Percentiles rank a stretch among this genome's conserved stretches.
phyloP scores from a whole-genome alignment of 2,113 vertebrate genomes.

The Hydropotes inermis region DNA sequence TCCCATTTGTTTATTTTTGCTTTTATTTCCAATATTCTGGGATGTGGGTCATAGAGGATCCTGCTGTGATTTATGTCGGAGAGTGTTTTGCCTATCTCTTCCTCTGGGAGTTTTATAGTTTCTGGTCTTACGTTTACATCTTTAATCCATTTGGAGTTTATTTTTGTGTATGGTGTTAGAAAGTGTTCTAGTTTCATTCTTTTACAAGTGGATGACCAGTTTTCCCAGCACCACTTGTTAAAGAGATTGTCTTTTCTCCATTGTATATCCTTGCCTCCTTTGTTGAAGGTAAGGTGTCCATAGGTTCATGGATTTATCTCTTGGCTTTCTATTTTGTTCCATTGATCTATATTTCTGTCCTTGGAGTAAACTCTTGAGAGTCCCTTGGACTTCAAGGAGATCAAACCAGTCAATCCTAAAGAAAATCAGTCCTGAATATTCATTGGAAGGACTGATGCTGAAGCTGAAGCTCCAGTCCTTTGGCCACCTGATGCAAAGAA shows the following conservation, averaged over 20 bases:
- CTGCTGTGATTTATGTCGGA: no score
- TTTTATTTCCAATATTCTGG: no score
- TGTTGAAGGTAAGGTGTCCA: neutral
- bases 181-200: neutral
- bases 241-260: neutral
- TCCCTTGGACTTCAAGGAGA: neutral
- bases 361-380: neutral
- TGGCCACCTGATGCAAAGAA: neutral
- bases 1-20: no score
- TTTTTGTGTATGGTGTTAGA: neutral
- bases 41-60: no score
- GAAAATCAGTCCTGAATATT: neutral
- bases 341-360: neutral
- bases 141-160: no score
- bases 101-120: no score
- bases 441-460: neutral
- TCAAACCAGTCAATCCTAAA: neutral
- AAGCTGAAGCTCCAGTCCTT: neutral
- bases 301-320: neutral
- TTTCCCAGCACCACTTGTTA: neutral
- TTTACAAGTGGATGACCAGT: neutral
- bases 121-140: no score
- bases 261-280: neutral
- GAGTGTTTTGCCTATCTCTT: no score
- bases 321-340: neutral